A percentile compares a stretch with the other conserved stretches of the same genome.
phyloP scores from a whole-genome alignment of 2,888 invertebrate species.

The Drosophila paranaensis region DNA sequence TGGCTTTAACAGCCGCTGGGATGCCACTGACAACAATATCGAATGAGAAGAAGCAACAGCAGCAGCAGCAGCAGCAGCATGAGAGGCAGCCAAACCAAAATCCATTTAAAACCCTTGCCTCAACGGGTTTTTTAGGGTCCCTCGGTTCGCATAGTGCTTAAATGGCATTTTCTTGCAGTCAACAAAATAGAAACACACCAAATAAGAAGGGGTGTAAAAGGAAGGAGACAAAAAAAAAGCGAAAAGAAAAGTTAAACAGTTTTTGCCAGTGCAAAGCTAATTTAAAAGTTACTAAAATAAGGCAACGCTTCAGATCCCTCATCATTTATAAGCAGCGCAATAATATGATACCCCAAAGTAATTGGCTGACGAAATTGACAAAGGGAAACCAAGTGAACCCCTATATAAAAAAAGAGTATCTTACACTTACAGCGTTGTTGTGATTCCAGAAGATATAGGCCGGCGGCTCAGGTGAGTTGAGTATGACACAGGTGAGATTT shows the following conservation, averaged over 20 bases:
- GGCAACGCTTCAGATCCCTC: conserved; percentile 45
- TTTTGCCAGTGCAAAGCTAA: conserved; percentile 64
- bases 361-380: conserved; percentile 58
- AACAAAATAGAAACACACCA: conserved; percentile 49
- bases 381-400: conserved; percentile 3
- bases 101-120: conserved; percentile 70
- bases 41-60: background rate
- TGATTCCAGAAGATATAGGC: conserved; percentile 98
- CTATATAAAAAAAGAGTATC: background rate
- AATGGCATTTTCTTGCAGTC: conserved; percentile 70
- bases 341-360: conserved; percentile 67
- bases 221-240: conserved; percentile 1
- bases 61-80: background rate
- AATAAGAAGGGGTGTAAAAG: conserved; percentile 24
- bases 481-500: conserved; percentile 96
- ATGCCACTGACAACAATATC: conserved; percentile 59
- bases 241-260: conserved; percentile 39
- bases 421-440: conserved; percentile 92
- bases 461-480: conserved; percentile 96
- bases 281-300: conserved; percentile 78
- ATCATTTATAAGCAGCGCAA: conserved; percentile 50
- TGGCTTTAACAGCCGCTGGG: conserved; percentile 55
- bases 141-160: conserved; percentile 57
- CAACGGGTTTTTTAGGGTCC: conserved; percentile 38
- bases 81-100: conserved; percentile 51